A percentile compares a stretch with the other conserved stretches of the same genome.
Conservation (phyloP, 1,140 invertebrate species). For the Caenorhabditis latens region DNA sequence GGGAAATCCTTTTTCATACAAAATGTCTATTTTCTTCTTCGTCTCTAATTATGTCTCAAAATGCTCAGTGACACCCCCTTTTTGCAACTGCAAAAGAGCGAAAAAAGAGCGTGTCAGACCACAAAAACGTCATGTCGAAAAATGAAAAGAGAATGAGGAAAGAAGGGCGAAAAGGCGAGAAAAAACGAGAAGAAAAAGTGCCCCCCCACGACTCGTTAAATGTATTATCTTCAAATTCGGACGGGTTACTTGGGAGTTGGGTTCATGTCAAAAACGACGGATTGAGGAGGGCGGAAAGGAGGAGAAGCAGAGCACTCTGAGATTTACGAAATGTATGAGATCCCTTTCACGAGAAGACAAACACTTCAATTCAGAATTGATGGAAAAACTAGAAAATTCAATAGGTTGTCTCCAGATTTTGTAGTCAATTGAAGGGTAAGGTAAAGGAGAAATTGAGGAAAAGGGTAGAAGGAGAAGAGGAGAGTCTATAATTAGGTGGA, state of each 20-base stretch:
- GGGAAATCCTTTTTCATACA: background rate
- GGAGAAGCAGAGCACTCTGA: background rate
- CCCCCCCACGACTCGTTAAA: constrained; percentile 9
- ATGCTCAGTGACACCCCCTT: constrained; percentile 14
- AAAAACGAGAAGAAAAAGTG: constrained; percentile 6
- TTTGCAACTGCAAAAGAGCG: background rate
- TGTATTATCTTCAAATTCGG: constrained; percentile 51
- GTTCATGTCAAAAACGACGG: constrained; percentile 8
- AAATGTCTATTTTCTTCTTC: background rate
- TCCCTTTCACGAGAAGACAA: background rate
- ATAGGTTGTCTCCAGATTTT: background rate
- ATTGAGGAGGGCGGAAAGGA: background rate
- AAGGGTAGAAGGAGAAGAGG: background rate
- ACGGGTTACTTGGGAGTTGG: background rate
- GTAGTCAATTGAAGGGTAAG: background rate
- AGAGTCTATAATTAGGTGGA: constrained; percentile 28
- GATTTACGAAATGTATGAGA: constrained; percentile 31
- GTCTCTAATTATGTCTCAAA: constrained; percentile 1
- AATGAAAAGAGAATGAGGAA: constrained; percentile 38
- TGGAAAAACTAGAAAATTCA: constrained; percentile 2
- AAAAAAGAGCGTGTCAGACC: constrained; percentile 22
- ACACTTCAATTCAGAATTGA: constrained; percentile 51
- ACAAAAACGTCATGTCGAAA: constrained; percentile 37
- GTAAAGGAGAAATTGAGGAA: background rate
- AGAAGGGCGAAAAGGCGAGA: background rate